A percentile compares a stretch with the other conserved stretches of the same genome.
phyloP scores from a whole-genome alignment of 2,797 vertebrate genomes.

The Pygocentrus nattereri region DNA sequence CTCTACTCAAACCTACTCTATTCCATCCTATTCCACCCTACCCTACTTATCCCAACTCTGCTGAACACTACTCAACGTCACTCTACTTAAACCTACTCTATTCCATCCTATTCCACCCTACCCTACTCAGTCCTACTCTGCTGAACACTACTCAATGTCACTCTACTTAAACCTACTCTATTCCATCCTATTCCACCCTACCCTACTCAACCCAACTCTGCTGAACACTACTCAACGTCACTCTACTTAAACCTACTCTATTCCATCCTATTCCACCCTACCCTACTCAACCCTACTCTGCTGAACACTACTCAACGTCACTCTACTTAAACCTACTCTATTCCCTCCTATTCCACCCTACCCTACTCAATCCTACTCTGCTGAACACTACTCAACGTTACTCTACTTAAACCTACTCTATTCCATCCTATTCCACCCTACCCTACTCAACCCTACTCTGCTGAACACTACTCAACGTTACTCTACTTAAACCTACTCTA shows the following conservation, averaged over 20 bases:
- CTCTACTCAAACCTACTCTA: neutral
- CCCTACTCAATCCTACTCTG: neutral
- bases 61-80: neutral
- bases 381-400: neutral
- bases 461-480: neutral
- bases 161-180: neutral
- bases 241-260: neutral
- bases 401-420: neutral
- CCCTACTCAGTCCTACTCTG: neutral
- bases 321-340: too few species aligned
- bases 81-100: neutral
- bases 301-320: neutral
- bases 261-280: too few species aligned
- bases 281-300: neutral
- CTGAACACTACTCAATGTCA: neutral
- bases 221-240: neutral
- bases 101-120: neutral
- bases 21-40: too few species aligned
- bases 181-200: neutral
- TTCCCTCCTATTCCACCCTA: neutral
- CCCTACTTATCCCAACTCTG: too few species aligned
- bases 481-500: neutral
- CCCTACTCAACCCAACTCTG: neutral
- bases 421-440: neutral
- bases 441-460: neutral